Percentiles rank a stretch among this genome's conserved stretches.
Evolutionary conservation across 92 coral and sea anemone genomes (phyloP).

Genomic region (Parazoanthus atlanticus): DNA sequence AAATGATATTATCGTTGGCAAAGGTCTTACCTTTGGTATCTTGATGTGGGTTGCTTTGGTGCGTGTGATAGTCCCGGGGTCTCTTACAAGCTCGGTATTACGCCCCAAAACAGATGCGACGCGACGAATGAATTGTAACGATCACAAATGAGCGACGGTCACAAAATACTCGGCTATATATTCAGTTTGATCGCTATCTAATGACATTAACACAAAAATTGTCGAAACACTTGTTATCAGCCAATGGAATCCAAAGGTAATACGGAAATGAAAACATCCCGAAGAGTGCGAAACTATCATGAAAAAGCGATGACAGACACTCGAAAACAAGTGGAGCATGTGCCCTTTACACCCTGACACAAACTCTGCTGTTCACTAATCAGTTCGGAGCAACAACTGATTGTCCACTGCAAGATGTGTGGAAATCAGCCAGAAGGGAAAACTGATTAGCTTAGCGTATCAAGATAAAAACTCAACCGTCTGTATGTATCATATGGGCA

Average conservation of each 20-base stretch:
- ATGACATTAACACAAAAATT: conserved; percentile 31
- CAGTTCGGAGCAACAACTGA: not conserved
- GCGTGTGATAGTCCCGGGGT: not conserved
- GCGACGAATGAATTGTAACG: not conserved
- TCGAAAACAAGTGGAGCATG: not conserved
- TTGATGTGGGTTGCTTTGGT: not conserved
- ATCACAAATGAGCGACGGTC: not conserved
- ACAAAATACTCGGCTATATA: conserved; percentile 21
- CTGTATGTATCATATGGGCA: not conserved
- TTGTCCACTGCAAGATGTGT: conserved; percentile 5
- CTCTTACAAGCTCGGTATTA: not conserved
- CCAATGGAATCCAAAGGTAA: conserved; percentile 29
- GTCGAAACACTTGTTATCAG: conserved; percentile 3
- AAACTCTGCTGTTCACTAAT: not conserved
- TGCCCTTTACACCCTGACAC: not conserved
- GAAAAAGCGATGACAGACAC: conserved; percentile 33
- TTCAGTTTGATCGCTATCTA: conserved; percentile 31
- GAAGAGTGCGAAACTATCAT: conserved; percentile 31
- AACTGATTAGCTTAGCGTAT: not conserved
- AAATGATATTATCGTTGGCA: not conserved
- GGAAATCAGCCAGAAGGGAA: not conserved
- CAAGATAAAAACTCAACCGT: not conserved
- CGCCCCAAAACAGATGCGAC: not conserved
- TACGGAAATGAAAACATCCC: conserved; percentile 8
- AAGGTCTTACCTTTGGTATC: not conserved